Percentiles rank a stretch among this genome's conserved stretches.
These are phyloP conservation scores for Platycercus adscitus DNA, from an alignment of 2,113 vertebrate species.

Conservation along the genomic window DNA sequence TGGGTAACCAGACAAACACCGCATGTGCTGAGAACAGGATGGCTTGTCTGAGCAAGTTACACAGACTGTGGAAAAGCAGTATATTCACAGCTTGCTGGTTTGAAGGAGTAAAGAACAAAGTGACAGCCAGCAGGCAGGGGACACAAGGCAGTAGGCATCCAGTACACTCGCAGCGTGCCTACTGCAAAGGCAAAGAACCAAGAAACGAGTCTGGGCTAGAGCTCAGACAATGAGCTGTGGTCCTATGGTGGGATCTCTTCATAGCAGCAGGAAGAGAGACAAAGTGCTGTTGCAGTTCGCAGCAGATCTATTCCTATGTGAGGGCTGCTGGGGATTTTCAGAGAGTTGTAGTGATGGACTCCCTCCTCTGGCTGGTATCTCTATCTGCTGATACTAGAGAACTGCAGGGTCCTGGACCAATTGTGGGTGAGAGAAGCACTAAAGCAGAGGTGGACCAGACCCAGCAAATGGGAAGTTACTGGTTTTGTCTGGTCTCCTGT, in stretches of 20 bases:
- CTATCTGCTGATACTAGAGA: background rate
- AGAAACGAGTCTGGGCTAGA: background rate
- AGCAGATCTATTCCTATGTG: rapidly evolving
- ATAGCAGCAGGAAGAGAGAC: background rate
- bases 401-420: background rate
- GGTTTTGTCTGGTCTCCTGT: background rate
- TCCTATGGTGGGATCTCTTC: background rate
- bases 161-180: rapidly evolving
- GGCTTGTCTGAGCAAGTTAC: background rate
- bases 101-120: background rate
- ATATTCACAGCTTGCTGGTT: background rate
- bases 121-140: background rate
- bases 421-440: background rate
- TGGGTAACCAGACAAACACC: background rate
- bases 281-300: rapidly evolving
- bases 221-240: background rate
- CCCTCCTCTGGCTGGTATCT: conserved; percentile 31
- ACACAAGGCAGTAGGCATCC: background rate
- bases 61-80: background rate
- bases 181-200: background rate
- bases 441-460: background rate
- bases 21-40: background rate
- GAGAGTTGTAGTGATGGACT: background rate
- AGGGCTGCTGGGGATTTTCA: background rate
- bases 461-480: background rate